Evolutionary conservation across 2,888 invertebrate species (phyloP).

Genomic region (Neuroscelio doddi): DNA sequence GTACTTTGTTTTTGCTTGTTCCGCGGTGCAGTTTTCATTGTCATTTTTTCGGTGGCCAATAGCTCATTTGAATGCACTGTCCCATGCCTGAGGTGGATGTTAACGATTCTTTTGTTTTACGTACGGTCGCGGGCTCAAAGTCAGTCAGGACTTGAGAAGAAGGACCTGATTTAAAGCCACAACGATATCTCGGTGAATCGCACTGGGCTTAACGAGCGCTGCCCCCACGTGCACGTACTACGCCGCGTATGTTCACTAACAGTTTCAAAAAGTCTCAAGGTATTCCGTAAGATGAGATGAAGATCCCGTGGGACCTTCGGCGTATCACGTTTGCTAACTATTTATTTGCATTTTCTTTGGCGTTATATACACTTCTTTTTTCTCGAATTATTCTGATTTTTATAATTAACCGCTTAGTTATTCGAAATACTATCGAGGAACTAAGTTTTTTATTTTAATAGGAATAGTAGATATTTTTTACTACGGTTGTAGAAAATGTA

Average conservation of each 20-base stretch:
- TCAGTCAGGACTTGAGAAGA: constrained; percentile 50
- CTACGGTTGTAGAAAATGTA: too few species aligned
- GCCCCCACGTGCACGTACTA: constrained; percentile 53
- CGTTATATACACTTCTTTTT: constrained; percentile 10
- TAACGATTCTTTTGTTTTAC: constrained; percentile 68
- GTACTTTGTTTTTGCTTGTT: too few species aligned
- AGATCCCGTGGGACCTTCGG: constrained; percentile 29
- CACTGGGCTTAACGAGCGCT: constrained; percentile 65
- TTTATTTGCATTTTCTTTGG: constrained; percentile 37
- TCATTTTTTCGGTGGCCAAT: constrained; percentile 61
- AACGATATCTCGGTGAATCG: constrained; percentile 65
- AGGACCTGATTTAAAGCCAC: constrained; percentile 66
- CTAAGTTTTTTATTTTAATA: too few species aligned
- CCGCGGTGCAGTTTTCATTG: constrained; percentile 46
- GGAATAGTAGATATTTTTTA: too few species aligned
- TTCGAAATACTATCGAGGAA: too few species aligned
- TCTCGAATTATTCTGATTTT: background rate
- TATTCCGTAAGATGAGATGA: constrained; percentile 37
- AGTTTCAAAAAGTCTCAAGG: constrained; percentile 40
- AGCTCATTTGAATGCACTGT: constrained; percentile 66
- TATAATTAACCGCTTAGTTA: too few species aligned
- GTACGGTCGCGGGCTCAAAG: constrained; percentile 52
- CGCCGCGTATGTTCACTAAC: constrained; percentile 46
- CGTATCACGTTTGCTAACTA: constrained; percentile 38
- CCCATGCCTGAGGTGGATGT: constrained; percentile 57